Base-by-base conservation (phyloP, 2,888 invertebrate species). In the Harpalus rubripes region DNA sequence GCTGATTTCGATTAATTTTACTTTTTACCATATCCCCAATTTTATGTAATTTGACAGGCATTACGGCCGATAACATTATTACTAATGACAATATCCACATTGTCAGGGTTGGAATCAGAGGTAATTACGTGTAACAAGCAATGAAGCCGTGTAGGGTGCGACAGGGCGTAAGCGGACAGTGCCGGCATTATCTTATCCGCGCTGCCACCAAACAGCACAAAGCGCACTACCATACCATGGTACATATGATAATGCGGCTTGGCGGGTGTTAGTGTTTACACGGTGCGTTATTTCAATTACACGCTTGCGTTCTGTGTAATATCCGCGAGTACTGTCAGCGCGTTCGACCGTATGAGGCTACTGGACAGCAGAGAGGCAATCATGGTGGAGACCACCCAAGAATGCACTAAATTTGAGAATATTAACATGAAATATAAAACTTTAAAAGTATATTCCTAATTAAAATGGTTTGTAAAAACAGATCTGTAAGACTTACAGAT, bases 261-360 rank as follows among this genome's bases (percentile, higher is more conserved):
- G 41, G 74, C 74, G 74, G 74, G 74, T 74, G 74, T 74, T 74
- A 74, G 65, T 84, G 63, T 84, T 84, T 84, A 84, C 84, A 84
- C 79, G 84, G 84, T 78, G 65, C 61, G 84, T 84, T 79, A 84
- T 84, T 84, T 84, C 84, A 84, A 84, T 84, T 84, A 84, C 84
- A 84, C 84, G 84, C 84, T 84, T 84, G 79, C 68, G 68, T 84
- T 63, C 78, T 76, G 78, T 52, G 63, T 79, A 84, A 84, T 84
- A 84, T 84, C 84, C 83, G 65, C 81, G 44, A 26, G 41, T 44
- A 41, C 16, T 41, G 65, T 26, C 41, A 8, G 74, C 72, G 65
- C 65, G 32, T 1, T 32, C 10, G 44, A 72, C 72, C 72, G 72
- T 65, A 18, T 65, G 65, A 22, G 22, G 22, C 22, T 3, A 5